Evolutionary conservation across 2,797 vertebrate genomes (phyloP), one percentile per base, ranked within the genome.

Genomic region (Tinamus major): DNA sequence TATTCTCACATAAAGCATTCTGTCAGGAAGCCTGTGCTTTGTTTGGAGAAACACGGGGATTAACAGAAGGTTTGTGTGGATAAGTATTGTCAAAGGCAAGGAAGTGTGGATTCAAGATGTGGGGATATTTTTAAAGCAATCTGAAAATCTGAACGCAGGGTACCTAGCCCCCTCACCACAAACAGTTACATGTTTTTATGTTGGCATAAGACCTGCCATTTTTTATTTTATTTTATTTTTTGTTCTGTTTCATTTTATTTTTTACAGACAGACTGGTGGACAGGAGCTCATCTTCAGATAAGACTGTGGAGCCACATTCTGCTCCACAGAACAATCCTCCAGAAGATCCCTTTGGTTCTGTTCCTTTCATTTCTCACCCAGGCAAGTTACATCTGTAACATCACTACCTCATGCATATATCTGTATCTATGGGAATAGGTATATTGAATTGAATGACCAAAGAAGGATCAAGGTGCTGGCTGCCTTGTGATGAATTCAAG

Each of bases 271-370:
- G 99, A 96, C 98, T 98, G 24, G 97, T 93, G 96, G 98, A 98
- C 97, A 98, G 97, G 92, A 98, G 97, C 26, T 77, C 97, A 95
- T 98, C 98, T 79, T 96, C 98, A 97, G 98, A 99, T 94, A 96
- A 97, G 96, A 98, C 81, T 92, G 89, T 97, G 96, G 98, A 98
- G 88, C 90, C 94, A 64, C 97, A 95, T 94, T 98, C 96, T 94
- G 97, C 96, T 94, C 97, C 97, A 92, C 95, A 97, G 92, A 98
- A 97, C 94, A 98, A 97, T 90, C 97, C 96, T 86, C 97, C 98
- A 29, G 98, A 99, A 98, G 99, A 99, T 97, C 98, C 99, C 87
- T 99, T 99, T 93, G 99, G 99, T 98, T 99, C 99, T 67, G 98
- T 98, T 96, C 99, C 99, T 80, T 99, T 99, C 93, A 97, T 99